Percentiles rank a stretch among this genome's conserved stretches.
Evolutionary conservation across 1,140 invertebrate genomes (phyloP).

Genomic region (Chironomus tepperi): DNA sequence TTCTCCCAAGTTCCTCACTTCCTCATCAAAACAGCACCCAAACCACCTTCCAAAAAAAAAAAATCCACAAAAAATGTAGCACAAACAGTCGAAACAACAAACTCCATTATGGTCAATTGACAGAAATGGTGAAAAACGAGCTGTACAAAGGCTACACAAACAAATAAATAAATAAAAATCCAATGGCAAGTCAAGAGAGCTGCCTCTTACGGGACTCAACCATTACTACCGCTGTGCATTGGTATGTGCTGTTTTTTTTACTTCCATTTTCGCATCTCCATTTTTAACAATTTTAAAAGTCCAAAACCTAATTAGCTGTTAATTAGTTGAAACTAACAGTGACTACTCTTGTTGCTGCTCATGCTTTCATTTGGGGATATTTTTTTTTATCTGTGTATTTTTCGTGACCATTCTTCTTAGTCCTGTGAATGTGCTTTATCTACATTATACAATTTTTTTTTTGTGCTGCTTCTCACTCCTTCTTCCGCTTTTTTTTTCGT

Average conservation of each 20-base stretch:
- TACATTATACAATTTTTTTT: background rate
- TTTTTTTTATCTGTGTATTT: background rate
- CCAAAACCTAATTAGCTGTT: slow-evolving; percentile 21
- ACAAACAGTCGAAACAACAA: background rate
- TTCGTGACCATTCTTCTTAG: background rate
- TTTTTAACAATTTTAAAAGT: slow-evolving; percentile 21
- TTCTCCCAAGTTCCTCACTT: no score
- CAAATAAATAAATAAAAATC: background rate
- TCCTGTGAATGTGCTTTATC: no score
- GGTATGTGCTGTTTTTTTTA: background rate
- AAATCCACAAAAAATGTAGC: no score
- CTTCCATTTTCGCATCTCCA: background rate
- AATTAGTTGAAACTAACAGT: slow-evolving; percentile 1
- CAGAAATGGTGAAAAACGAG: background rate
- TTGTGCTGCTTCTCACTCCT: background rate
- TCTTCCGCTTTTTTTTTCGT: background rate
- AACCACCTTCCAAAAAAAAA: no score
- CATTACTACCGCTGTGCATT: background rate
- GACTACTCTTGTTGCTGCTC: background rate
- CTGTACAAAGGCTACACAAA: background rate
- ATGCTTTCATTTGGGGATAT: background rate
- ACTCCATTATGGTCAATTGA: slow-evolving; percentile 12
- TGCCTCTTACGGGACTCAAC: background rate
- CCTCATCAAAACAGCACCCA: no score
- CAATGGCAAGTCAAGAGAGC: background rate